Percentiles rank a stretch among this genome's conserved stretches.
Evolutionary conservation across 2,797 vertebrate genomes (phyloP).

Genomic region (Apogon talboti): DNA sequence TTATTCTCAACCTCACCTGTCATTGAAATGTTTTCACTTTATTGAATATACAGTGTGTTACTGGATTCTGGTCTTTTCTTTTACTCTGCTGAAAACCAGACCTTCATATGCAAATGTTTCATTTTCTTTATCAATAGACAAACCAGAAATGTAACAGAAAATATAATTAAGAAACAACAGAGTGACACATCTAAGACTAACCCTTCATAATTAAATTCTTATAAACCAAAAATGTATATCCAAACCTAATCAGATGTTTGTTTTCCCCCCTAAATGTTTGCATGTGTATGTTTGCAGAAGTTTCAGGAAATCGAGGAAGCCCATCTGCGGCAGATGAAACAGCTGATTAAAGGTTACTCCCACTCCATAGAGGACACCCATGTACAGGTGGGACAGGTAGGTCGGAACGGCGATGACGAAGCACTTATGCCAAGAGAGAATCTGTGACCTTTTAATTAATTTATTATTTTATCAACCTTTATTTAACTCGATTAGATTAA

Average conservation of each 20-base stretch:
- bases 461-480: too few species aligned
- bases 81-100: neutral
- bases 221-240: neutral
- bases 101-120: neutral
- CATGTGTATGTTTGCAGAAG: constrained; percentile 75
- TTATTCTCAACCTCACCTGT: neutral
- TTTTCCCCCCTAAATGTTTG: neutral
- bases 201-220: neutral
- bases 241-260: neutral
- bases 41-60: constrained; percentile 5
- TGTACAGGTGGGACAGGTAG: constrained; percentile 95
- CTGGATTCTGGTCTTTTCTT: neutral
- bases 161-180: neutral
- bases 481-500: too few species aligned
- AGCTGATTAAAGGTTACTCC: constrained; percentile 91
- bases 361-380: constrained; percentile 97
- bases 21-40: constrained; percentile 18
- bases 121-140: neutral
- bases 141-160: neutral
- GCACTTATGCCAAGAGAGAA: too few species aligned
- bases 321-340: constrained; percentile 93
- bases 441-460: too few species aligned
- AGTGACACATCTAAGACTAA: neutral
- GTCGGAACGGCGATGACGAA: constrained; percentile 1
- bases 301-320: constrained; percentile 94